A percentile compares a stretch with the other conserved stretches of the same genome.
phyloP scores from a whole-genome alignment of 2,113 vertebrate genomes.

The Eublepharis macularius region DNA sequence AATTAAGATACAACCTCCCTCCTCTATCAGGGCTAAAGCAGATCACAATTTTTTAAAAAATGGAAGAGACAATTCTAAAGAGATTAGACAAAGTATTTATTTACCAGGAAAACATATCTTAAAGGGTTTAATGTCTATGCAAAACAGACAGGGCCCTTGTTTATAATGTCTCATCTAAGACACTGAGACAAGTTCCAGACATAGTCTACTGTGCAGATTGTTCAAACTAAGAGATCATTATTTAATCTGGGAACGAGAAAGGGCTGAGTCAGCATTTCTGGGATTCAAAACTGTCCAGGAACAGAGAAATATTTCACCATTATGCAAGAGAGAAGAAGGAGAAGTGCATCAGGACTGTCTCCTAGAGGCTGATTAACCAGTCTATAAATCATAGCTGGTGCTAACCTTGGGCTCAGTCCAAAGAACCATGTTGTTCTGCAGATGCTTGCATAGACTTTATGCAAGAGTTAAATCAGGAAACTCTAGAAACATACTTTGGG shows the following conservation, averaged over 20 bases:
- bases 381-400: slow-evolving; percentile 1
- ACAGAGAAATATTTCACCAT: slow-evolving; percentile 33
- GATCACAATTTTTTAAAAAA: neutral
- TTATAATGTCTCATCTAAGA: slow-evolving; percentile 34
- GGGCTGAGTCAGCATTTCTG: slow-evolving; percentile 61
- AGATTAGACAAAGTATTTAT: slow-evolving; percentile 3
- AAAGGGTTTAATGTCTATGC: neutral
- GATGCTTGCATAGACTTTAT: too few species aligned
- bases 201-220: neutral
- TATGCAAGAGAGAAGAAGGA: neutral
- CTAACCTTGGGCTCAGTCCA: neutral
- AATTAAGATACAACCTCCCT: neutral
- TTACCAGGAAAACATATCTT: neutral
- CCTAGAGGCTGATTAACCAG: neutral
- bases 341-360: neutral
- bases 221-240: slow-evolving; percentile 16
- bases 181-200: slow-evolving; percentile 21
- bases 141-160: slow-evolving; percentile 30
- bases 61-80: neutral
- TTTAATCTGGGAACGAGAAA: slow-evolving; percentile 56
- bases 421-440: too few species aligned
- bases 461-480: too few species aligned
- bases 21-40: neutral
- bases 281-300: slow-evolving; percentile 18
- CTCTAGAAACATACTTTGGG: too few species aligned